Evolutionary conservation across 1,140 invertebrate species (phyloP), one percentile per base, ranked within the genome.

Genomic region (Scaptodrosophila lebanonensis): DNA sequence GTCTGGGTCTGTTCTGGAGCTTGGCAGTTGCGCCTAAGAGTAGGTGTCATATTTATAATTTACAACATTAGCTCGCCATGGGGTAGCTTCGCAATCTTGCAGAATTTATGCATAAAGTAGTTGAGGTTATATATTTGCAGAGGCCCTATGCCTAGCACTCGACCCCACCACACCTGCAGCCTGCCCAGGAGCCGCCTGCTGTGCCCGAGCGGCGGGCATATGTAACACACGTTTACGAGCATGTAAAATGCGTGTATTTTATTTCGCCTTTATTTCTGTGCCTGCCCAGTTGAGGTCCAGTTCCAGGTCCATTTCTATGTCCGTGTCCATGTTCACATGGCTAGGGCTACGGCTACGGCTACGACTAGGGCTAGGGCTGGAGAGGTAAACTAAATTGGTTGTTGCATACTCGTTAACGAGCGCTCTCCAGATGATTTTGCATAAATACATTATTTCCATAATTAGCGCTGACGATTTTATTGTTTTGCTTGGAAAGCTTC

Each of bases 41-140:
- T 82, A 82, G 75, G 75, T 82, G 75, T 82, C 75, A 82, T 82
- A 82, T 82, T 82, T 82, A 82, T 82, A 82, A 82, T 82, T 82
- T 82, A 82, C 75, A 82, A 82, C 75, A 82, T 82, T 82, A 75
- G 75, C 75, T 75, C 75, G 69, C 75, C 75, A 82, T 82, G 75
- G 75, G 75, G 75, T 77, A 77, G 73, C 73, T 77, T 77, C 73
- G 73, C 73, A 77, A 77, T 77, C 73, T 77, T 77, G 73, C 73
- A 82, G 62, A 77, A 77, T 77, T 77, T 77, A 77, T 77, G 73
- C 73, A 77, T 77, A 77, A 77, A 77, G 73, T 77, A 77, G 73
- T 77, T 77, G 73, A 82, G 66, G 73, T 77, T 77, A 77, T 77
- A 77, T 77, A 77, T 77, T 73, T 67, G 47, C 71, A 42, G 29